Percentiles rank a stretch among this genome's conserved stretches.
Evolutionary conservation across 2,113 vertebrate species (phyloP).

Genomic region (Smithornis capensis): DNA sequence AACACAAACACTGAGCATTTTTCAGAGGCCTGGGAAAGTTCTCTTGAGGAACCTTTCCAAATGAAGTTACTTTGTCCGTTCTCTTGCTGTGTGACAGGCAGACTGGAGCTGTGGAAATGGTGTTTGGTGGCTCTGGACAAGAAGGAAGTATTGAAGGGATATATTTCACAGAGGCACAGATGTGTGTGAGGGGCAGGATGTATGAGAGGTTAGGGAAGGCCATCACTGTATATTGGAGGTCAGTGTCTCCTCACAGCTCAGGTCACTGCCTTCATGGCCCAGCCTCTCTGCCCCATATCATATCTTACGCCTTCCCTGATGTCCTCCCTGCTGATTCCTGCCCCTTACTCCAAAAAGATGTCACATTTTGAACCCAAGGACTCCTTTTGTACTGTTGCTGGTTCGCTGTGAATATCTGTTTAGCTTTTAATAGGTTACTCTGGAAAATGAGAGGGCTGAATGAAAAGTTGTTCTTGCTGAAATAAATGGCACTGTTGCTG

Average conservation of each 20-base stretch:
- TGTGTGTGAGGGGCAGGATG: accelerated
- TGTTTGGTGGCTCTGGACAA: neutral
- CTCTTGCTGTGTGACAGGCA: neutral
- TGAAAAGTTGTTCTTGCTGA: neutral
- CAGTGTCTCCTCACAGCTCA: neutral
- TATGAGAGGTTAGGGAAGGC: neutral
- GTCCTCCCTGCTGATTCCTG: neutral
- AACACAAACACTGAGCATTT: accelerated
- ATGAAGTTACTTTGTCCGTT: neutral
- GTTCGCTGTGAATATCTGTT: neutral
- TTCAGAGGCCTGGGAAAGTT: neutral
- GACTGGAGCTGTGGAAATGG: neutral
- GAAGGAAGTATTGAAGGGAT: neutral
- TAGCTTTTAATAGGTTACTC: neutral
- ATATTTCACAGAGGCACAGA: accelerated
- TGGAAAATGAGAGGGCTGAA: neutral
- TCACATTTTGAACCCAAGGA: neutral
- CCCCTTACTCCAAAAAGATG: neutral
- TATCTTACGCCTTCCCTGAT: neutral
- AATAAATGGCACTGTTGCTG: neutral
- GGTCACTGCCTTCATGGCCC: neutral
- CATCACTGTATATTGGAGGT: accelerated
- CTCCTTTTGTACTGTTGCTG: neutral
- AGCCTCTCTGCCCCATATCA: neutral
- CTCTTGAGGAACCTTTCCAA: neutral